Evolutionary conservation across 2,888 invertebrate species (phyloP).

Genomic region (Aphidoletes aphidimyza): DNA sequence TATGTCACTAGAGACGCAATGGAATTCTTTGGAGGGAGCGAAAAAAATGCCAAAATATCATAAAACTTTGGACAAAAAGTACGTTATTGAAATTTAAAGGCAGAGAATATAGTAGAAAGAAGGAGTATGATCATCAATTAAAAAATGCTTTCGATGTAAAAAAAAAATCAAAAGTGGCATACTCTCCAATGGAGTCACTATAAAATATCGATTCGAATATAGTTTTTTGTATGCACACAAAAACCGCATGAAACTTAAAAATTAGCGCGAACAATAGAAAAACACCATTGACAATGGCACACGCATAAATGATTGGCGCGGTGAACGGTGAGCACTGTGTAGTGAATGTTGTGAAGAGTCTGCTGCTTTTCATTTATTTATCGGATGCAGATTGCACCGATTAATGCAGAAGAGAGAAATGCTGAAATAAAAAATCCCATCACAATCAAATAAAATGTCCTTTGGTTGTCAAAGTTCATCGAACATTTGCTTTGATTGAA

Average conservation of each 20-base stretch:
- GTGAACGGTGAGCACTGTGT: not conserved
- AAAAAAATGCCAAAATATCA: not conserved
- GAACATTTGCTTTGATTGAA: not conserved
- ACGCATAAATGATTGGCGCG: not conserved
- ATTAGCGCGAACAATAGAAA: not conserved
- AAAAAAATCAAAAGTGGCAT: not conserved
- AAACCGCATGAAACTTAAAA: not conserved
- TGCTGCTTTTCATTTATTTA: not conserved
- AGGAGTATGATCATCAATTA: not conserved
- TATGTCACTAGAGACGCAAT: not conserved
- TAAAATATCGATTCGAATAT: not conserved
- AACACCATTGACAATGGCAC: not conserved
- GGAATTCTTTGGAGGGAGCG: not conserved
- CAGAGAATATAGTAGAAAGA: no score
- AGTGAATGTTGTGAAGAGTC: not conserved
- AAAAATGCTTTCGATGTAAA: not conserved
- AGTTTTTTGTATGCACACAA: not conserved
- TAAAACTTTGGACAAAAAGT: not conserved
- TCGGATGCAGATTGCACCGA: conserved; percentile 44
- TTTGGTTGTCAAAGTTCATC: conserved; percentile 1
- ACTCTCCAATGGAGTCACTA: no score
- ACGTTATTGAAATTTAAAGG: no score
- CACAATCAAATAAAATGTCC: conserved; percentile 23
- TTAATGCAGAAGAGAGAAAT: not conserved
- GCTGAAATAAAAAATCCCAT: not conserved